These are phyloP conservation scores for Tachuris rubrigastra DNA, from an alignment of 2,113 vertebrate species.

Conservation along the genomic window DNA sequence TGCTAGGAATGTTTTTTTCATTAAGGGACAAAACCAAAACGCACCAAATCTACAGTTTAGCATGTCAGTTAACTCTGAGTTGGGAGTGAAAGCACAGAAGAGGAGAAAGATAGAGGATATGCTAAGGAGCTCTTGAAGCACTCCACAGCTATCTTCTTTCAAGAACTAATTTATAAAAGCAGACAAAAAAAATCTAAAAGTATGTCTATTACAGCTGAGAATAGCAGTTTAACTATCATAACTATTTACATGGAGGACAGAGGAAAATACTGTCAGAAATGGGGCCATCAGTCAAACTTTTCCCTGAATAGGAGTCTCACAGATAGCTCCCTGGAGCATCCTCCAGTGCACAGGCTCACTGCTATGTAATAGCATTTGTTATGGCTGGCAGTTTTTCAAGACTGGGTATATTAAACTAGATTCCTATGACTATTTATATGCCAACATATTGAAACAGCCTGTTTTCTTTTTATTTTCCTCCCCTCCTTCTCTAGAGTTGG, in stretches of 20 bases:
- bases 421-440: slow-evolving; percentile 24
- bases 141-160: not conserved
- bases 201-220: not conserved
- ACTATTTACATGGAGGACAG: slow-evolving; percentile 17
- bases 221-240: slow-evolving; percentile 14
- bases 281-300: slow-evolving; percentile 20
- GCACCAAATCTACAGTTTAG: not conserved
- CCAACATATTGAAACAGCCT: slow-evolving; percentile 26
- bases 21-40: not conserved
- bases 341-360: not conserved
- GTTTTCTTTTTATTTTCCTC: not conserved
- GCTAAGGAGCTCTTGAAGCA: not conserved
- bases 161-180: not conserved
- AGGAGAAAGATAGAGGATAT: not conserved
- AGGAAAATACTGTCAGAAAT: slow-evolving; percentile 16
- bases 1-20: not conserved
- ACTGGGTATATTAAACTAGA: slow-evolving; percentile 21
- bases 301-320: not conserved
- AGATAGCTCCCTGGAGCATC: slow-evolving; percentile 29
- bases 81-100: not conserved
- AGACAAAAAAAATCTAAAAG: not conserved
- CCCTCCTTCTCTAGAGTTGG: not conserved
- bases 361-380: slow-evolving; percentile 34
- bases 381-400: slow-evolving; percentile 48
- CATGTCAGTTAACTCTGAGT: not conserved